A percentile compares a stretch with the other conserved stretches of the same genome.
Conservation (phyloP, 2,113 vertebrate species). For the Ploceus nigricollis region DNA sequence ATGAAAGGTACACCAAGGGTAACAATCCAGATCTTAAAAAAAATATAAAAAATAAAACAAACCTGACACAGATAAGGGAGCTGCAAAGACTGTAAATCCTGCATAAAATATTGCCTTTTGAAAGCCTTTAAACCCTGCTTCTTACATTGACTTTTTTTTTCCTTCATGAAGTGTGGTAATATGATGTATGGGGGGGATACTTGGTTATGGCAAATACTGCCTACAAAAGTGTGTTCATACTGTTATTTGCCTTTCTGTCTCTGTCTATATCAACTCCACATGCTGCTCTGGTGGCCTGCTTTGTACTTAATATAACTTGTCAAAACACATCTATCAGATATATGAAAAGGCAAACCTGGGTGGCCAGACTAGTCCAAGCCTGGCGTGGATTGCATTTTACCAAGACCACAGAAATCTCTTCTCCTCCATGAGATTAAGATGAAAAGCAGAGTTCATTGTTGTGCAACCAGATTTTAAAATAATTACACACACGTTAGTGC, state of each 20-base stretch:
- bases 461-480: constrained; percentile 71
- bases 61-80: not conserved
- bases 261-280: constrained; percentile 77
- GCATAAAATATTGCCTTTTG: not conserved
- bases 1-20: not conserved
- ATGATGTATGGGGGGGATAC: constrained; percentile 18
- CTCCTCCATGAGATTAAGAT: constrained; percentile 45
- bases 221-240: constrained; percentile 62
- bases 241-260: constrained; percentile 72
- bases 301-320: constrained; percentile 84
- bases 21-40: not conserved
- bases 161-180: constrained; percentile 30
- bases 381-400: constrained; percentile 52
- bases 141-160: not conserved
- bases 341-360: constrained; percentile 73
- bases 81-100: constrained; percentile 23
- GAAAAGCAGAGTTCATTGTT: constrained; percentile 59
- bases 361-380: constrained; percentile 71
- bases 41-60: not conserved
- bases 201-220: constrained; percentile 59
- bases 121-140: not conserved
- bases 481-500: constrained; percentile 58
- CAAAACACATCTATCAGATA: constrained; percentile 82
- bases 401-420: constrained; percentile 61
- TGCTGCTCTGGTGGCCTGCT: constrained; percentile 76